Conservation (phyloP, 1,140 invertebrate species). For the Drosophila rufa region DNA sequence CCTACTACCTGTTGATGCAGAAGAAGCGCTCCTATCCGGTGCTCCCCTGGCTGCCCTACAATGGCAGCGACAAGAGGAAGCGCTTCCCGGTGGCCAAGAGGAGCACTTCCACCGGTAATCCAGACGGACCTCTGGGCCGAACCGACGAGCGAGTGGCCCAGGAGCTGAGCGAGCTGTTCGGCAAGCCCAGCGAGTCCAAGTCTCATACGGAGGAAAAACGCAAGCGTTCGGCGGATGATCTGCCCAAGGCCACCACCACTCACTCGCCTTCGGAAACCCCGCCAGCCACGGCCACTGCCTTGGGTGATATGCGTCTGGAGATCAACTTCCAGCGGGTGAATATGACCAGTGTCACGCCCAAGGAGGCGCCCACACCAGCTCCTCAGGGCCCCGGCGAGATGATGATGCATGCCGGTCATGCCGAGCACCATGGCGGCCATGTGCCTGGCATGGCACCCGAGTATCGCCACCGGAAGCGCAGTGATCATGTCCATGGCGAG, state of each 20-base stretch:
- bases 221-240: constrained; percentile 85
- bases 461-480: constrained; percentile 76
- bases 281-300: constrained; percentile 51
- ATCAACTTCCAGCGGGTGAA: constrained; percentile 74
- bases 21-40: constrained; percentile 85
- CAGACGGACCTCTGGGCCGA: constrained; percentile 50
- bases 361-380: constrained; percentile 39
- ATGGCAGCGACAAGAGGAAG: constrained; percentile 85
- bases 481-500: constrained; percentile 73
- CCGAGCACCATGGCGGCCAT: constrained; percentile 47
- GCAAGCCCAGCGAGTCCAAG: constrained; percentile 70
- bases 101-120: constrained; percentile 71
- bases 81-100: constrained; percentile 89
- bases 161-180: constrained; percentile 85
- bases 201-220: constrained; percentile 84
- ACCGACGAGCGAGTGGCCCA: constrained; percentile 81
- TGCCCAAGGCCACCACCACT: constrained; percentile 71
- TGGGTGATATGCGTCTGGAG: constrained; percentile 75
- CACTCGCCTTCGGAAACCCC: constrained; percentile 28
- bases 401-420: constrained; percentile 60
- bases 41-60: constrained; percentile 82
- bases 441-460: constrained; percentile 39
- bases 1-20: constrained; percentile 86
- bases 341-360: constrained; percentile 41
- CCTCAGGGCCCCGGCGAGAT: constrained; percentile 40